A percentile compares a stretch with the other conserved stretches of the same genome.
These are phyloP conservation scores for Aphis gossypii DNA, from an alignment of 1,140 invertebrate species.

Conservation along the genomic window DNA sequence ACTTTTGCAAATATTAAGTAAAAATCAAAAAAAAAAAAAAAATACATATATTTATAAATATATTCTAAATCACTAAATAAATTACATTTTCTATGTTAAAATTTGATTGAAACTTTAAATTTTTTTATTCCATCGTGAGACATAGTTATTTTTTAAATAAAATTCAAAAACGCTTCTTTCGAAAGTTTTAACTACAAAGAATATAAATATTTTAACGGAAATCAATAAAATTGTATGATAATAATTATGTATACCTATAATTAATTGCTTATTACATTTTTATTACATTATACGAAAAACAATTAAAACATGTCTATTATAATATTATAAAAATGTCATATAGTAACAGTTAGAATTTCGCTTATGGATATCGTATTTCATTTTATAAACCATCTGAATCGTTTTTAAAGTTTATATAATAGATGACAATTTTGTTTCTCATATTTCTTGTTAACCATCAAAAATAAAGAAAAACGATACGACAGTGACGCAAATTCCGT, in stretches of 20 bases:
- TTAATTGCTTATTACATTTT: not conserved
- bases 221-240: not conserved
- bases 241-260: not conserved
- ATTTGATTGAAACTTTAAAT: not conserved
- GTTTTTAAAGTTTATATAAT: not conserved
- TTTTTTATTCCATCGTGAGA: not conserved
- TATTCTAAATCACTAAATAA: not conserved
- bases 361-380: not conserved
- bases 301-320: not conserved
- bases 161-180: not conserved
- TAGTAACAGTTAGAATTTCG: not conserved
- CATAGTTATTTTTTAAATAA: not conserved
- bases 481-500: not conserved
- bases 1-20: not conserved
- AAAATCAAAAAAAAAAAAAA: not conserved
- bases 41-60: not conserved
- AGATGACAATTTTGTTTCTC: not conserved
- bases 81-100: not conserved
- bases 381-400: not conserved
- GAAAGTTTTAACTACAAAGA: not conserved
- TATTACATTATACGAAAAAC: not conserved
- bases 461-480: constrained; percentile 18
- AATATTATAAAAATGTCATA: not conserved
- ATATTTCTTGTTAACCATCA: constrained; percentile 1
- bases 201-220: not conserved